Percentiles rank a stretch among this genome's conserved stretches.
Evolutionary conservation across 2,113 vertebrate genomes (phyloP).

Genomic region (Ceratotherium simum): DNA sequence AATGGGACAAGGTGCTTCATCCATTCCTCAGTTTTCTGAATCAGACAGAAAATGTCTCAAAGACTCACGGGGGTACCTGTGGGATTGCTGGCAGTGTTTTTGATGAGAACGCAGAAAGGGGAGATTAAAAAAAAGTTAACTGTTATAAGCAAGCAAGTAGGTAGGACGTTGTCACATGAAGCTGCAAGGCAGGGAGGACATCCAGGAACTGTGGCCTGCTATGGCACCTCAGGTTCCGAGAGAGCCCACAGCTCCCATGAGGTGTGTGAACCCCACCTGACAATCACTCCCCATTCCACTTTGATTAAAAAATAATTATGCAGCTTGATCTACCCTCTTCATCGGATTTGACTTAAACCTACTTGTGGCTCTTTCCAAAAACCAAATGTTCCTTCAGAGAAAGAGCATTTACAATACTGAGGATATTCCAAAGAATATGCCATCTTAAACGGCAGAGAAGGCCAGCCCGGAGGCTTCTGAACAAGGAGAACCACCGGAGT

Average conservation of each 20-base stretch:
- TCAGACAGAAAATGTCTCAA: neutral
- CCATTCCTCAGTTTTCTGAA: neutral
- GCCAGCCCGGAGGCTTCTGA: neutral
- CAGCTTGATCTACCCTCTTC: neutral
- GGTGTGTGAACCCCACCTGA: neutral
- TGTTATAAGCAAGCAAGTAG: neutral
- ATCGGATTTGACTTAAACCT: neutral
- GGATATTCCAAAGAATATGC: neutral
- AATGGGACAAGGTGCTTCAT: neutral
- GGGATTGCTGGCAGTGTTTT: neutral
- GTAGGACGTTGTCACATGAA: rapidly evolving
- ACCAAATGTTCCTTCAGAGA: neutral
- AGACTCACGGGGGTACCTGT: neutral
- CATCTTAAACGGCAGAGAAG: neutral
- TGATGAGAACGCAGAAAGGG: neutral
- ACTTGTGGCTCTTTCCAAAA: neutral
- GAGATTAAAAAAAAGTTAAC: neutral
- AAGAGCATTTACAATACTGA: neutral
- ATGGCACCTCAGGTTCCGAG: neutral
- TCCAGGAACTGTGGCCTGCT: neutral
- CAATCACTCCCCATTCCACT: neutral
- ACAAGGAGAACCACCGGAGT: neutral
- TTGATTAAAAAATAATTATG: neutral
- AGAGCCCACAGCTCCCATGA: neutral
- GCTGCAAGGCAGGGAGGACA: neutral